Evolutionary conservation across 1,140 invertebrate species (phyloP), one percentile per base, ranked within the genome.

Genomic region (Macrobrachium rosenbergii): DNA sequence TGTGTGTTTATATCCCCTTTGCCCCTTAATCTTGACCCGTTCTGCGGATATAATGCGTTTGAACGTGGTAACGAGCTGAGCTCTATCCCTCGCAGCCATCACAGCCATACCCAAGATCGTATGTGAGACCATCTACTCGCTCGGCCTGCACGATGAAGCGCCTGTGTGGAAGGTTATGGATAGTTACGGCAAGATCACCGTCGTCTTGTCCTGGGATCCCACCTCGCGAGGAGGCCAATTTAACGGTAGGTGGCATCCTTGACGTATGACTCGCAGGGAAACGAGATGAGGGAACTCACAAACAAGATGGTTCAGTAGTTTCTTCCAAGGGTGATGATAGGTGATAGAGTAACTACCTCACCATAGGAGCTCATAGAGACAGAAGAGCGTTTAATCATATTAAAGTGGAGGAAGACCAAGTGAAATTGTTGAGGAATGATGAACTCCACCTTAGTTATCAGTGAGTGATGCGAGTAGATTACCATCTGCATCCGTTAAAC

Each of bases 41-140:
- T 52, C 52, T 52, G 52, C 52, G 52, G 52, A 52, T 52, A 52
- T 52, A 2, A 52, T 52, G 52, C 52, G 52, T 67, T 82, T 79
- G 79, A 81, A 87, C 72, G 69, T 77, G 87, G 88, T 90, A 88
- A 90, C 84, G 62, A 52, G 73, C 64, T 78, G 37, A 69, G 82
- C 87, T 89, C 80, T 89, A 78, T 83, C 87, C 82, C 85, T 88
- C 87, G 79, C 90, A 92, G 97, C 96, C 89, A 97, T 98, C 93
- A 96, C 96, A 92, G 96, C 97, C 90, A 98, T 98, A 90, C 97
- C 97, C 90, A 96, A 97, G 94, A 98, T 98, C 94, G 97, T 98
- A 92, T 98, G 97, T 94, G 97, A 98, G 93, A 97, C 97, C 90
- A 97, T 98, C 91, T 96, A 97, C 94, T 96, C 96, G 84, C 93